Evolutionary conservation across 2,888 invertebrate genomes (phyloP).

Genomic region (Phania funesta): DNA sequence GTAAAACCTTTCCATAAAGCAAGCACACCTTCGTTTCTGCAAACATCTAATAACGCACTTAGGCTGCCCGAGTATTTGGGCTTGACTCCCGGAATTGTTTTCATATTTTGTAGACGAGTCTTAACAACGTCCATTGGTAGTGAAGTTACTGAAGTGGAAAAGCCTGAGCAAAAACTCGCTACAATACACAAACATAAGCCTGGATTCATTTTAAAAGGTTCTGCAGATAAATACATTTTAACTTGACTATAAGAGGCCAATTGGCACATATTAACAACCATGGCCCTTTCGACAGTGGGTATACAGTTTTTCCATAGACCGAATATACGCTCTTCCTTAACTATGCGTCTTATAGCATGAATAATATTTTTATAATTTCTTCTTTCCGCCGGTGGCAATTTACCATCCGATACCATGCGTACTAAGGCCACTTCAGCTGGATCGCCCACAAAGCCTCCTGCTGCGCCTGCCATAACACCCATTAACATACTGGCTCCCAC

Average conservation of each 20-base stretch:
- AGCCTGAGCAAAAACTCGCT: background rate
- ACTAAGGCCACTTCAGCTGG: slow-evolving; percentile 98
- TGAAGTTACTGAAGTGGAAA: background rate
- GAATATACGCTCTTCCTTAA: slow-evolving; percentile 86
- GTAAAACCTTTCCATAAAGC: background rate
- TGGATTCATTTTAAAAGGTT: slow-evolving; percentile 82
- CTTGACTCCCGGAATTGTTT: background rate
- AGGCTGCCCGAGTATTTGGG: background rate
- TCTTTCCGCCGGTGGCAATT: slow-evolving; percentile 91
- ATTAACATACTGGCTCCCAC: slow-evolving; percentile 90
- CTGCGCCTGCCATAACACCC: slow-evolving; percentile 91
- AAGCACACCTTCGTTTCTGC: background rate
- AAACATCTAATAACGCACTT: background rate
- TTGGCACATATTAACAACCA: slow-evolving; percentile 99
- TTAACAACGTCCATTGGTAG: background rate
- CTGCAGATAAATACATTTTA: slow-evolving; percentile 83
- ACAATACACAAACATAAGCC: slow-evolving; percentile 87
- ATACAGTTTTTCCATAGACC: slow-evolving; percentile 97
- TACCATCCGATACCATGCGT: slow-evolving; percentile 99
- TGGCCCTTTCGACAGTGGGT: slow-evolving; percentile 94
- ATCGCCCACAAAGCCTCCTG: slow-evolving; percentile 92
- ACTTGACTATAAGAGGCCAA: slow-evolving; percentile 97
- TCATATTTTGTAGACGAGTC: background rate
- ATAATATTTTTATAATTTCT: slow-evolving; percentile 96
- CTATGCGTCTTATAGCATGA: slow-evolving; percentile 91